Evolutionary conservation across 1,140 invertebrate genomes (phyloP).

Genomic region (Aporrectodea caliginosa): DNA sequence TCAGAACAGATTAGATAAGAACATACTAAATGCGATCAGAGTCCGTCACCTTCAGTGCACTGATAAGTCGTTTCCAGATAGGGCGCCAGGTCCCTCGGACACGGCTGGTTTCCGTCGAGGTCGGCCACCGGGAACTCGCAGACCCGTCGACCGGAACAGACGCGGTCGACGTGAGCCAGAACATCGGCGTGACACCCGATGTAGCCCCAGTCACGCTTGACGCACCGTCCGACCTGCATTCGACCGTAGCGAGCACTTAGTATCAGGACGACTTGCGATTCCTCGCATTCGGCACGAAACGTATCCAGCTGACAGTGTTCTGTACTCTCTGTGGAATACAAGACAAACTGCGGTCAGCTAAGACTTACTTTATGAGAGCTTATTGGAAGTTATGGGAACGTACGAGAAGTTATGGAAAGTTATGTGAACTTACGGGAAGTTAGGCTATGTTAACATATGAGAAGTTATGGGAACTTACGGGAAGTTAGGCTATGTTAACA

Average conservation of each 20-base stretch:
- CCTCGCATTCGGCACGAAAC: slow-evolving; percentile 21
- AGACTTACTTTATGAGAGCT: too few species aligned
- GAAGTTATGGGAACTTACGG: too few species aligned
- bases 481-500: too few species aligned
- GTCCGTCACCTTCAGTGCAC: slow-evolving; percentile 29
- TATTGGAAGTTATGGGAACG: too few species aligned
- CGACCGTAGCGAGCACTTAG: slow-evolving; percentile 27
- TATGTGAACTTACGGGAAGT: too few species aligned
- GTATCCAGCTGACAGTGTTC: slow-evolving; percentile 31
- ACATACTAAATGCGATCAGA: too few species aligned
- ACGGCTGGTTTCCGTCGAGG: slow-evolving; percentile 14
- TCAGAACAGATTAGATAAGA: too few species aligned
- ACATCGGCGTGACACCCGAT: slow-evolving; percentile 26
- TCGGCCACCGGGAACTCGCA: slow-evolving; percentile 22
- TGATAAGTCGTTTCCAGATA: slow-evolving; percentile 21
- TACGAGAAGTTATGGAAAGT: too few species aligned
- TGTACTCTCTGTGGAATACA: not conserved
- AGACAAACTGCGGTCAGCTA: too few species aligned
- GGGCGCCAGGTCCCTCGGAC: slow-evolving; percentile 27
- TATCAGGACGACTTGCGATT: slow-evolving; percentile 23
- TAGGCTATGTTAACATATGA: too few species aligned
- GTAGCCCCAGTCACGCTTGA: slow-evolving; percentile 23
- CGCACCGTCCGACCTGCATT: slow-evolving; percentile 26
- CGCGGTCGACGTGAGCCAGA: slow-evolving; percentile 11
- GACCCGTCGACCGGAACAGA: slow-evolving; percentile 27